A percentile compares a stretch with the other conserved stretches of the same genome.
These are phyloP conservation scores for Labroides dimidiatus DNA, from an alignment of 2,797 vertebrate genomes.

Conservation along the genomic window DNA sequence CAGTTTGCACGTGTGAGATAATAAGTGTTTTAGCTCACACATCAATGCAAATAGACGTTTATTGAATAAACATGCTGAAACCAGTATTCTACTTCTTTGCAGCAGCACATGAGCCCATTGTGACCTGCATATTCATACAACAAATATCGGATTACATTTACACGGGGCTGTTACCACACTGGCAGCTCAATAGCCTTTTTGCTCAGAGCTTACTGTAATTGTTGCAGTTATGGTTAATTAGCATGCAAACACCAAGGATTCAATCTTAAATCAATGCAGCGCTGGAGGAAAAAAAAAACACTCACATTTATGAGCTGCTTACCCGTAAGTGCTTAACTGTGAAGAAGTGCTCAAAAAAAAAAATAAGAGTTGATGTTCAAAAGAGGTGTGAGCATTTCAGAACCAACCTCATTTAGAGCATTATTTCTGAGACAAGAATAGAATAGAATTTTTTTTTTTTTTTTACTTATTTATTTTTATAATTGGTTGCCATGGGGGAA, in stretches of 20 bases:
- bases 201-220: slow-evolving; percentile 66
- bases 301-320: slow-evolving; percentile 4
- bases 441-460: too few species aligned
- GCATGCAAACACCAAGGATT: slow-evolving; percentile 58
- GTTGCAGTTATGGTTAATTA: slow-evolving; percentile 73
- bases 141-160: slow-evolving; percentile 62
- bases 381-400: too few species aligned
- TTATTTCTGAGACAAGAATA: too few species aligned
- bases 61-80: slow-evolving; percentile 19
- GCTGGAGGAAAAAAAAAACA: background rate
- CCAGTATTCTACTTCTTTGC: slow-evolving; percentile 35
- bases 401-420: too few species aligned
- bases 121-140: slow-evolving; percentile 44
- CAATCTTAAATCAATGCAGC: slow-evolving; percentile 65
- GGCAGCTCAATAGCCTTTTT: slow-evolving; percentile 54
- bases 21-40: slow-evolving; percentile 4
- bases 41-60: background rate
- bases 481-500: too few species aligned
- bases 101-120: background rate
- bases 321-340: slow-evolving; percentile 48
- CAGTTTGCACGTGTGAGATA: background rate
- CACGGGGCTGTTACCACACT: slow-evolving; percentile 38
- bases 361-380: too few species aligned
- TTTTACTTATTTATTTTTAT: too few species aligned
- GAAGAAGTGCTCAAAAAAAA: background rate